Evolutionary conservation across 2,113 vertebrate genomes (phyloP).

Genomic region (Campylomormyrus tamandua): DNA sequence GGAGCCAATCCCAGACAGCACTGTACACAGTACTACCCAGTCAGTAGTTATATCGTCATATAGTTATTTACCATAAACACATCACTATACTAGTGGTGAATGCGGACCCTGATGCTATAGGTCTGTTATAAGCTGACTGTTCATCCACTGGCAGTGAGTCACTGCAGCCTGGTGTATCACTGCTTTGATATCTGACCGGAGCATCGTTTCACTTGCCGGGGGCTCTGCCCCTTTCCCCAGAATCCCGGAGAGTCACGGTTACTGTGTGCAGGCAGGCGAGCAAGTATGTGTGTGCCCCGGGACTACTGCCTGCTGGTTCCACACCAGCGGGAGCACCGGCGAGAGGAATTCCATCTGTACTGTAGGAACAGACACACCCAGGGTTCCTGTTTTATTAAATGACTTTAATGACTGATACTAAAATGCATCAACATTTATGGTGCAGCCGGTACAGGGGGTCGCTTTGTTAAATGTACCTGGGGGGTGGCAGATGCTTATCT

Average conservation of each 20-base stretch:
- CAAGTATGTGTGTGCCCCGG: not conserved
- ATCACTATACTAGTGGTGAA: not conserved
- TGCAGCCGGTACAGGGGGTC: not conserved
- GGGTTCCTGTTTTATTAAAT: not conserved
- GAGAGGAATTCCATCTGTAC: constrained; percentile 21
- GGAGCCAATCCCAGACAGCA: not conserved
- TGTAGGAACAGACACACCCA: constrained; percentile 11
- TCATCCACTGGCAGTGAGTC: not conserved
- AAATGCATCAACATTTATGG: not conserved
- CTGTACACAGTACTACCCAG: not conserved
- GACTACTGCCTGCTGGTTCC: not conserved
- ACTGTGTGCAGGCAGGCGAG: not conserved
- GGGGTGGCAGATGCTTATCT: not conserved
- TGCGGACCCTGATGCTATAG: not conserved
- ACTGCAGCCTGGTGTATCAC: not conserved
- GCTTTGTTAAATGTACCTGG: not conserved
- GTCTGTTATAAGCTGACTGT: not conserved
- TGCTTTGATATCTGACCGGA: not conserved
- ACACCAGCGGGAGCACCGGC: not conserved
- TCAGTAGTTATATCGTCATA: not conserved
- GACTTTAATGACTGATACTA: constrained; percentile 20
- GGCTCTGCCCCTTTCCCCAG: not conserved
- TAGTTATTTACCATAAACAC: not conserved
- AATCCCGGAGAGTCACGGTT: not conserved
- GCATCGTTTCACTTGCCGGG: not conserved